Percentiles rank a stretch among this genome's conserved stretches.
Conservation (phyloP, 2,888 invertebrate genomes). For the Cataglyphis altisquamis region DNA sequence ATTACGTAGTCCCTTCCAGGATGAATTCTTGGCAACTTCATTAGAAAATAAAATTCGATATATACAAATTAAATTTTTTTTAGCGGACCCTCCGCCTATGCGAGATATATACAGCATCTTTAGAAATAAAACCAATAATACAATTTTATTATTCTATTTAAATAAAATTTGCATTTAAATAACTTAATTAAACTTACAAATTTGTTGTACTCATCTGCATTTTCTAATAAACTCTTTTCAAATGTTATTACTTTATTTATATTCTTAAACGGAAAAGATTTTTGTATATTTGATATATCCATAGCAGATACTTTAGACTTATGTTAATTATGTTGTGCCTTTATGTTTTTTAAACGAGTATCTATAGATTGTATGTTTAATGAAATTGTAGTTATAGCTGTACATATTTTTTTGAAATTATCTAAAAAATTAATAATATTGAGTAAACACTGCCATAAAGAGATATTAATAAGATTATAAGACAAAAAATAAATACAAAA, state of each 20-base stretch:
- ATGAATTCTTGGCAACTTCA: slow-evolving; percentile 12
- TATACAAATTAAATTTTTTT: slow-evolving; percentile 28
- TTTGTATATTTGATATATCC: slow-evolving; percentile 4
- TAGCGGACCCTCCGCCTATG: slow-evolving; percentile 25
- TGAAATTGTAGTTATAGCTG: neutral
- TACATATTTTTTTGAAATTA: slow-evolving; percentile 3
- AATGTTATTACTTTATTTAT: neutral
- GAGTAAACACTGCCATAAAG: neutral
- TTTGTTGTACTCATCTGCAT: slow-evolving; percentile 31
- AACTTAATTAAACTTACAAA: slow-evolving; percentile 32
- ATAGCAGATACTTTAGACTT: neutral
- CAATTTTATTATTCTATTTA: slow-evolving; percentile 9
- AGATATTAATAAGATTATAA: slow-evolving; percentile 11
- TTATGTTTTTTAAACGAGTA: neutral
- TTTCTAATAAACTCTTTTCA: slow-evolving; percentile 34
- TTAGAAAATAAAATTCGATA: slow-evolving; percentile 17
- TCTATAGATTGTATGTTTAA: neutral
- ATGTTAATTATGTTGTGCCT: slow-evolving; percentile 16
- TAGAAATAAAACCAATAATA: slow-evolving; percentile 21
- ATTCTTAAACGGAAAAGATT: neutral
- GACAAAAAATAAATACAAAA: neutral
- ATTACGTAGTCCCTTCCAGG: slow-evolving; percentile 15
- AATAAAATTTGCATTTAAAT: slow-evolving; percentile 12
- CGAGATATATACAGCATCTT: slow-evolving; percentile 20
- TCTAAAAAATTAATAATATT: slow-evolving; percentile 5